Evolutionary conservation across 2,888 invertebrate species (phyloP), one percentile per base, ranked within the genome.

Genomic region (Eumerus sabulonum): DNA sequence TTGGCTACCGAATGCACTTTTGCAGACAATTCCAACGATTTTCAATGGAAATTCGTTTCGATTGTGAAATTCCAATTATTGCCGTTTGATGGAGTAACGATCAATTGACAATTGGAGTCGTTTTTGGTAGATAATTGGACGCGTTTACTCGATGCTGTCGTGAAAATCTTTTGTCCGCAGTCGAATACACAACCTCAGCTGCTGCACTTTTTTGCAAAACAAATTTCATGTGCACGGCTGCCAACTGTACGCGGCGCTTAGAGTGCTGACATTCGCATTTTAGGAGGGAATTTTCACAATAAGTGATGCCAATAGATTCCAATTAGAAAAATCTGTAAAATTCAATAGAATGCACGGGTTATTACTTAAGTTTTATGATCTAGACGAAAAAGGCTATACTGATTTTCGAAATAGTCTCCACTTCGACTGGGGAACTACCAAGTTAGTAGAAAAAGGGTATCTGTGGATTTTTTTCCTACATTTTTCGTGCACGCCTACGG

Each of bases 201-300:
- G 77, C 67, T 77, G 72, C 66, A 56, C 67, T 73, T 73, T n/a
- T 63, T 70, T 57, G 77, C 77, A 77, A 73, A 77, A 77, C 77
- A 77, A 77, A 59, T 72, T 73, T 51, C 16, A 47, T 4, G 13
- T 9, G 1, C 67, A 73, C 42, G 1, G 62, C 38, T 53, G 56
- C 3, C 57, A 77, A 73, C 67, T 38, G 1, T 1, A 5, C 12
- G 1, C 13, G 5, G n/a, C 9, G n/a, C 3, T 27, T 2, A 27
- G 27, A 27, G 27, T 27, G 27, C n/a, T n/a, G n/a, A n/a, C n/a
- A n/a, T n/a, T n/a, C n/a, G n/a, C 2, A 27, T 4, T 27, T 27
- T 27, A 27, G 2, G 2, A 7, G 7, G 27, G 27, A 27, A 27
- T 27, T 4, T 27, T 27, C 7, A 27, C 27, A 47, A 19, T 4